These are phyloP conservation scores for Ceyx margarethae DNA, from an alignment of 2,113 vertebrate species.

Conservation along the genomic window DNA sequence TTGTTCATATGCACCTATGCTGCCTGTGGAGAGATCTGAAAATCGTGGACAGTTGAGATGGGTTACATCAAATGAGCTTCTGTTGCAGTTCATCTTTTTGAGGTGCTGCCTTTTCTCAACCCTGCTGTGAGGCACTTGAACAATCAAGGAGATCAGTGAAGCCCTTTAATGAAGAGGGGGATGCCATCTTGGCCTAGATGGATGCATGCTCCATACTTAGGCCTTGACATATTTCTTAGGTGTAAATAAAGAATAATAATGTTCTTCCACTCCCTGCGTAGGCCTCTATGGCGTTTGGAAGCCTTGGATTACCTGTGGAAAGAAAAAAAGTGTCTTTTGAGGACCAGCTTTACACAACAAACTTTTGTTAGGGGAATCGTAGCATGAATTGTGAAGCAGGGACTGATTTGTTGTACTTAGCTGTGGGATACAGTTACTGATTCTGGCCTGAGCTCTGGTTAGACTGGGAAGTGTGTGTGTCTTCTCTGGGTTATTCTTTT, in stretches of 20 bases:
- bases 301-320: background rate
- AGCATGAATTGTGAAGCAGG: background rate
- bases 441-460: background rate
- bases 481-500: background rate
- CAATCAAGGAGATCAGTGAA: background rate
- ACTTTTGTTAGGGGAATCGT: background rate
- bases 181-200: background rate
- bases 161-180: background rate
- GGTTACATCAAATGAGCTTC: background rate
- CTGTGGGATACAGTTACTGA: background rate
- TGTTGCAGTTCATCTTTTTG: background rate
- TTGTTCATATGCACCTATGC: background rate
- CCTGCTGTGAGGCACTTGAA: background rate
- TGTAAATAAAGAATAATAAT: background rate
- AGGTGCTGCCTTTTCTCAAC: background rate
- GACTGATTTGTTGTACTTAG: background rate
- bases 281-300: fast-evolving
- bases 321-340: background rate
- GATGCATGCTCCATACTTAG: background rate
- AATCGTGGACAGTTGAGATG: background rate
- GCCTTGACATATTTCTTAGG: background rate
- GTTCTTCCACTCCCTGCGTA: background rate
- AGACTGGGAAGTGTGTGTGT: background rate
- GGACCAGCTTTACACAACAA: background rate
- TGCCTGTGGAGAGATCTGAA: background rate